Conservation (phyloP, 2,113 vertebrate genomes). For the Camelus bactrianus region DNA sequence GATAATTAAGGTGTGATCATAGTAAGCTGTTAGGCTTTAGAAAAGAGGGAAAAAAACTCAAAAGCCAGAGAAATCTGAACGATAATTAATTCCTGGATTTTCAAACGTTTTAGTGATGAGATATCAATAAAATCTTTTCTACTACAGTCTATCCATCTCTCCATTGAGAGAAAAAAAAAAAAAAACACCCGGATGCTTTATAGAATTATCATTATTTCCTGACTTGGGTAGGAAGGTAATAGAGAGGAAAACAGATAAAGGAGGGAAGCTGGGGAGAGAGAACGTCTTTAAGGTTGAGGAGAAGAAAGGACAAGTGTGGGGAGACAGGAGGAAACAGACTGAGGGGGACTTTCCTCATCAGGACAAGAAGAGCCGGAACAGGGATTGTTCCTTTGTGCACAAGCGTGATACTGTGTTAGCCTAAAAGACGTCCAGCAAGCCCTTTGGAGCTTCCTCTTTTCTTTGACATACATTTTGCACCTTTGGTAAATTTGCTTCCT, state of each 20-base stretch:
- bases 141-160: not conserved
- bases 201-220: constrained; percentile 32
- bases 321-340: not conserved
- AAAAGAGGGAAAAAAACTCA: not conserved
- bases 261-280: constrained; percentile 5
- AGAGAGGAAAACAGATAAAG: constrained; percentile 16
- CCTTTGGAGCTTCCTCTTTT: not conserved
- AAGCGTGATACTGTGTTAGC: not conserved
- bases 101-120: constrained; percentile 46
- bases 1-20: constrained; percentile 65
- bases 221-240: not conserved
- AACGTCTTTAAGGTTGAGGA: not conserved
- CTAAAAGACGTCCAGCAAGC: not conserved
- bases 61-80: constrained; percentile 51
- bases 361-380: not conserved
- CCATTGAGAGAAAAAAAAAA: not conserved
- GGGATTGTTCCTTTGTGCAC: not conserved
- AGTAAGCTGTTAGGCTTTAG: constrained; percentile 45
- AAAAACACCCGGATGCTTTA: not conserved
- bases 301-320: not conserved
- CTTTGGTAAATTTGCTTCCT: not conserved
- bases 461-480: not conserved
- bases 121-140: constrained; percentile 41
- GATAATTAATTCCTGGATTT: constrained; percentile 58
- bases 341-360: not conserved